These are phyloP conservation scores for Astropecten irregularis DNA, from an alignment of 53 echinoderm and acorn worm genomes.

Conservation along the genomic window DNA sequence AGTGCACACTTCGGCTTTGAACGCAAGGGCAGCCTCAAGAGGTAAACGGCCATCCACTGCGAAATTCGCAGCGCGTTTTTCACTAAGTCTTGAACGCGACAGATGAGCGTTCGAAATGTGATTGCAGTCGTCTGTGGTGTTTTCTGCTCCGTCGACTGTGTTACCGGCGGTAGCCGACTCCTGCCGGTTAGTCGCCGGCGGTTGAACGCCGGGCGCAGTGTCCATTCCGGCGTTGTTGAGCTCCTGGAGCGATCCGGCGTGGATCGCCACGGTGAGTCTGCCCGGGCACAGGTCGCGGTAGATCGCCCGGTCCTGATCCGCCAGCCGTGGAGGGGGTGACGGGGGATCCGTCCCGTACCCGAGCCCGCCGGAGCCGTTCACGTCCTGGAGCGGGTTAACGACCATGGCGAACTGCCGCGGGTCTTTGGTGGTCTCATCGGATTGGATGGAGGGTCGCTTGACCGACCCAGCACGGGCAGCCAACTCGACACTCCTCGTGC, in stretches of 20 bases:
- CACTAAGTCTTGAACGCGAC: too few species aligned
- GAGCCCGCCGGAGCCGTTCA: not conserved
- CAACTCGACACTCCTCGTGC: conserved; percentile 17
- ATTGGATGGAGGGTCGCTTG: not conserved
- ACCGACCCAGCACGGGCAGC: conserved; percentile 23
- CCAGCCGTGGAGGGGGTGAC: conserved; percentile 12
- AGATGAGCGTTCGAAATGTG: too few species aligned
- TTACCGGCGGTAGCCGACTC: too few species aligned
- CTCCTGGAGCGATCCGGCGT: conserved; percentile 46
- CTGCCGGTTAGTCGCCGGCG: too few species aligned
- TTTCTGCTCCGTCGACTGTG: too few species aligned
- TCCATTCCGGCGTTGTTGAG: conserved; percentile 4
- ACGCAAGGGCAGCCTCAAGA: conserved; percentile 6
- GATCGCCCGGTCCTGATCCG: not conserved
- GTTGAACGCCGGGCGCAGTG: not conserved
- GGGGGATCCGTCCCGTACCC: not conserved
- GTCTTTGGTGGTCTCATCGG: not conserved
- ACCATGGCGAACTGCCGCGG: conserved; percentile 31
- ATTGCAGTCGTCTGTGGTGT: too few species aligned
- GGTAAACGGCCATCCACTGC: not conserved
- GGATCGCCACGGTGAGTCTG: conserved; percentile 25
- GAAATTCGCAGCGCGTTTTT: too few species aligned
- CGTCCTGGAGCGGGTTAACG: conserved; percentile 31
- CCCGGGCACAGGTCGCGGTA: not conserved
- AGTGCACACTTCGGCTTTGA: not conserved